Base-by-base conservation (phyloP, 2,888 invertebrate species). In the Cryptocheilus praepositus region DNA sequence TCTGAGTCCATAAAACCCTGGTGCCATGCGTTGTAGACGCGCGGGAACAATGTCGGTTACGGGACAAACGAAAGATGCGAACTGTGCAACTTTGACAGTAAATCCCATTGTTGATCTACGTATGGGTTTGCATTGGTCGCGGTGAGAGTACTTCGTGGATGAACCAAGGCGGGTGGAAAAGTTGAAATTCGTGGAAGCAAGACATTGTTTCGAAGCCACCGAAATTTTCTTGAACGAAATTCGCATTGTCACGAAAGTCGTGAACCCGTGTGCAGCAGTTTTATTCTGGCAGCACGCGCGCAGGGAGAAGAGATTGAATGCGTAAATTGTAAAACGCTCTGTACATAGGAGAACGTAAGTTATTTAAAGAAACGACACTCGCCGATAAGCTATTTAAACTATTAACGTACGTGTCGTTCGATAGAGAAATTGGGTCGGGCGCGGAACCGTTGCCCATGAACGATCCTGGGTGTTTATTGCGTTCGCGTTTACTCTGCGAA, bases 301-400 rank as follows among this genome's bases (percentile, higher is more conserved):
- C 51, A 36, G 16, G 19, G 7, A 18, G 1, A 5, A 16, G 5
- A 36, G 43, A 19, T 19, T 5, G 56, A 43, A 43, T 56, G 56
- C 43, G 56, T 43, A 19, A 13, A 43, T 43, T 43, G 18, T 43
- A 46, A 58, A 67, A 53, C 67, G 69, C 80, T 73, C 64, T 84
- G 84, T 84, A 84, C 72, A 85, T 85, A 83, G 59, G 63, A 66
- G 54, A 79, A 70, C 54, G 63, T 79, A 79, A 79, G 73, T 79
- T 79, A 79, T 79, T 79, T 77, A 79, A 79, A 75, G 25, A 46
- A 36, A 58, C 56, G 69, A 65, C 62, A 79, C 69, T 73, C 71
- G 59, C 64, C 68, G 25, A 74, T 81, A 83, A 80, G 81, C 79
- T 83, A 84, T 85, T 85, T 85, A 84, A 85, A 83, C 80, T 66